phyloP scores from a whole-genome alignment of 2,797 vertebrate species.

The Hemibagrus guttatus region DNA sequence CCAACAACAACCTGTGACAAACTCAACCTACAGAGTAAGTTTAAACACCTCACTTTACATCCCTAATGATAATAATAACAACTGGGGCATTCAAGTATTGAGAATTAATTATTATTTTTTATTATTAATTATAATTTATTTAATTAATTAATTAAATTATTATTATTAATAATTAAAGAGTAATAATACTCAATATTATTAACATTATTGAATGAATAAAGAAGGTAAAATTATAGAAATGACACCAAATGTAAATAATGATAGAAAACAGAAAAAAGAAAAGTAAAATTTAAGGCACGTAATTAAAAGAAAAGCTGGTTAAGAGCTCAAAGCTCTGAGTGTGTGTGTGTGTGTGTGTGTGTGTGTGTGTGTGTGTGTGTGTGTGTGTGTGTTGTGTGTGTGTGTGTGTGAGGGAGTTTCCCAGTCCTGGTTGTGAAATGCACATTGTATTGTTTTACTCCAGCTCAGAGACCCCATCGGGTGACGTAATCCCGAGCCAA shows the following conservation, averaged over 20 bases:
- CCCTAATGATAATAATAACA: background rate
- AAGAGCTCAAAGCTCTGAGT: background rate
- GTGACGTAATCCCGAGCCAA: background rate
- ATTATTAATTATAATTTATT: background rate
- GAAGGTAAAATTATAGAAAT: background rate
- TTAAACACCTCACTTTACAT: background rate
- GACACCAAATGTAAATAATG: background rate
- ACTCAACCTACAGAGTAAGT: conserved; percentile 78
- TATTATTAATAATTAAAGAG: no score
- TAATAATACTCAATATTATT: no score
- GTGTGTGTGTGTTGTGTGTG: background rate
- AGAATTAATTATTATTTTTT: background rate
- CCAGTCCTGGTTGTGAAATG: background rate
- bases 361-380: background rate
- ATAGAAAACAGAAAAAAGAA: background rate
- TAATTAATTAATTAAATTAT: background rate
- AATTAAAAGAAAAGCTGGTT: background rate
- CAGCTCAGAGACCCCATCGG: background rate
- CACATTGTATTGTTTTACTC: background rate
- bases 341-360: background rate
- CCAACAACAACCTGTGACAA: conserved; percentile 69
- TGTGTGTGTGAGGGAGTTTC: background rate
- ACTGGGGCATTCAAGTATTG: background rate
- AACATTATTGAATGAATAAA: background rate
- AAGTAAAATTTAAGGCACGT: background rate